Evolutionary conservation across 2,113 vertebrate species (phyloP), one percentile per base, ranked within the genome.

Genomic region (Ivindomyrus marchei): DNA sequence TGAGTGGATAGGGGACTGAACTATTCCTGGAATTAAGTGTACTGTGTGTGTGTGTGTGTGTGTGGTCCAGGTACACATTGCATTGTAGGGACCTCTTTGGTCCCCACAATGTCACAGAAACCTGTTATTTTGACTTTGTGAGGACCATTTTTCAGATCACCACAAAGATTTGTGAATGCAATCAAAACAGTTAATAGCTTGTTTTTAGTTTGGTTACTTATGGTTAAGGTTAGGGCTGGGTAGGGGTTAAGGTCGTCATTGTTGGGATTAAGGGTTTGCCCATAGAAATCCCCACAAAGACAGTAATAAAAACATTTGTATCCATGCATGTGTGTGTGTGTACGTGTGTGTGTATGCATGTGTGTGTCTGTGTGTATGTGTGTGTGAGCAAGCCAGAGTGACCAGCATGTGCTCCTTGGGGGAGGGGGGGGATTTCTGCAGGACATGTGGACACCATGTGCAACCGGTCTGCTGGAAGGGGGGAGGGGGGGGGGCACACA

Each of bases 401-500:
- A 83, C 77, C 77, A 21, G 77, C 19, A 21, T 42, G 36, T 42
- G 77, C 39, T 83, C 17, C 70, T 39, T 21, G 77, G 39, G 11
- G 39, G 74, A 7, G 77, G 31, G 27, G 53, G 39, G 15, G 88
- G 31, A 3, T 21, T 90, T 92, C 66, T 53, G 70, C 90, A 92
- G 92, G 92, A 92, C 93, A 94, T 92, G 91, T 93, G 92, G 91
- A 62, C 89, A 89, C 92, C 92, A 94, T 92, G 94, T 93, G 93
- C 91, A 90, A 39, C 90, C 88, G 88, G 83, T 85, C 89, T 74
- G 88, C 85, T 46, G 39, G 24, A 19, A 4, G 49, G 36, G 19
- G 49, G 90, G 70, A 36, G 24, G 58, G 15, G 53, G 15, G 53
- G 88, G 70, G 88, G 8, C 5, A n/a, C 19, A 19, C 3, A 19